Percentiles rank a stretch among this genome's conserved stretches.
Evolutionary conservation across 2,797 vertebrate genomes (phyloP).

Genomic region (Paramormyrops hopkinsi): DNA sequence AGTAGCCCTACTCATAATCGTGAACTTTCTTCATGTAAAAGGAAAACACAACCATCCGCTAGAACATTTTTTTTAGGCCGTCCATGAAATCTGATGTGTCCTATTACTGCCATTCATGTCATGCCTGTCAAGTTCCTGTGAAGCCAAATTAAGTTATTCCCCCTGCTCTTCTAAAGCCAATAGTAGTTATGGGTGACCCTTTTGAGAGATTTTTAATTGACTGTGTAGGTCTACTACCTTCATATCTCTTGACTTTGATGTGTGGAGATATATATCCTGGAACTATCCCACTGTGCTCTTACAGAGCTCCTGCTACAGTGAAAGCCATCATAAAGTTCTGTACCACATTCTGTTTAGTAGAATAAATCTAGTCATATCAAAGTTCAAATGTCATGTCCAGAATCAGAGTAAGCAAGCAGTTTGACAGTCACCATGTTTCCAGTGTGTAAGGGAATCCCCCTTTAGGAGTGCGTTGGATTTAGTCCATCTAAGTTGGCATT

Average conservation of each 20-base stretch:
- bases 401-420: neutral
- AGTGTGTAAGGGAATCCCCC: neutral
- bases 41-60: neutral
- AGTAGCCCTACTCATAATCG: neutral
- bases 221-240: neutral
- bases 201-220: neutral
- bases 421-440: neutral
- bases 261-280: neutral
- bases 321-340: neutral
- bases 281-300: neutral
- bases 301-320: neutral
- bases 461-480: neutral
- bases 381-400: neutral
- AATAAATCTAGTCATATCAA: neutral
- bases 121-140: neutral
- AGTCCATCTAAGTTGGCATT: neutral
- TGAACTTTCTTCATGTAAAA: neutral
- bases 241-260: neutral
- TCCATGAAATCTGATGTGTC: neutral
- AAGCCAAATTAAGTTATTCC: neutral
- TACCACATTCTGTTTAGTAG: neutral
- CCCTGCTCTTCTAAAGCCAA: neutral
- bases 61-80: neutral
- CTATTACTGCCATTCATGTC: neutral
- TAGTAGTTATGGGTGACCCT: neutral